Evolutionary conservation across 2,113 vertebrate species (phyloP).

Genomic region (Hemichromis elongatus): DNA sequence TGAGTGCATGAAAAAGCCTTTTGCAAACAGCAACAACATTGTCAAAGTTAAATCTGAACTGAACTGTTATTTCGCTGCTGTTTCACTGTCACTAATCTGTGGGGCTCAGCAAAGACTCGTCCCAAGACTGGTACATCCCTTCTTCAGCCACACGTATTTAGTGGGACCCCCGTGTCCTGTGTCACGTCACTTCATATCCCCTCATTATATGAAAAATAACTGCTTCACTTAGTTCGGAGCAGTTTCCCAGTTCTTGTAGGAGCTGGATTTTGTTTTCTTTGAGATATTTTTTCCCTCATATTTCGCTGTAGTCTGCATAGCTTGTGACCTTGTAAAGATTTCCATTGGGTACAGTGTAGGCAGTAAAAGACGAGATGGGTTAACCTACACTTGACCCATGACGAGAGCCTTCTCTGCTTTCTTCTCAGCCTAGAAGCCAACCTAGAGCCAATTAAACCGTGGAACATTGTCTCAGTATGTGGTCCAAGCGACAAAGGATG

Average conservation of each 20-base stretch:
- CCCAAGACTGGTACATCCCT: neutral
- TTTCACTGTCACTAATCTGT: neutral
- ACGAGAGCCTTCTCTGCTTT: neutral
- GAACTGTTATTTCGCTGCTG: neutral
- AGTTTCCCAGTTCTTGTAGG: accelerated
- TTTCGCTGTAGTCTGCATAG: neutral
- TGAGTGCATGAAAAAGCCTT: neutral
- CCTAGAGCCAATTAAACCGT: neutral
- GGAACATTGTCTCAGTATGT: neutral
- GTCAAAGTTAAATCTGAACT: neutral
- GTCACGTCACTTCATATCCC: neutral
- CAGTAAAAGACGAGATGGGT: neutral
- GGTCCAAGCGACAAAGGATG: accelerated
- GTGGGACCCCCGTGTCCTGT: neutral
- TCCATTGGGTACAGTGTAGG: neutral
- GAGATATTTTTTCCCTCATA: neutral
- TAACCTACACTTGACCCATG: neutral
- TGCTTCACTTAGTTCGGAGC: accelerated
- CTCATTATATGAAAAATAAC: neutral
- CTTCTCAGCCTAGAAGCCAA: neutral
- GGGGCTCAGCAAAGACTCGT: neutral
- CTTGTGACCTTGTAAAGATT: neutral
- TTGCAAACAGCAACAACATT: neutral
- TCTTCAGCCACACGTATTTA: accelerated
- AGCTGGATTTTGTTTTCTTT: neutral